Base-by-base conservation (phyloP, 2,888 invertebrate genomes). In the Tetanocera ferruginea region DNA sequence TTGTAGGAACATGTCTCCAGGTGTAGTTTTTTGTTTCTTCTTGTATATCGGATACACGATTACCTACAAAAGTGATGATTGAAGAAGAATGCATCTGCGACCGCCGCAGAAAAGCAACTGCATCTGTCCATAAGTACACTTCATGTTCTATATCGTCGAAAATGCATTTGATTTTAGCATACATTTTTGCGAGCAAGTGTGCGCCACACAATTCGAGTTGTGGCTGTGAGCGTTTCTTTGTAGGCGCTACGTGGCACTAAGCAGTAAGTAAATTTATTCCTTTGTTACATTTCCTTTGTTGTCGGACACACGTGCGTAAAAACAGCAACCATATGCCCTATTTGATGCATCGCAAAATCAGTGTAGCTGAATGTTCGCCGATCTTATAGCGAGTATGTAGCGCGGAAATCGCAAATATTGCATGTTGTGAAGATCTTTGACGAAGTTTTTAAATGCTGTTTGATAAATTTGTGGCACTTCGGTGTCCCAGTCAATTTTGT, bases 1-100 rank as follows among this genome's bases (percentile, higher is more conserved):
- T 73, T 31, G 76, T 80, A 25, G 75, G 77, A 3, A 76, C 73
- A 51, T 79, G 78, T 4, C 60, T 77, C 77, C 77, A 81, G n/a
- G 6, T 55, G 34, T 64, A 79, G 51, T 67, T 49, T 64, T 25
- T 34, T 51, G 76, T 80, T 31, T 70, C 31, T 64, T 79, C 66
- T 76, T 74, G 76, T 0, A 75, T 77, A 17, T 73, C 79, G 11
- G 73, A 77, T 6, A 74, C 64, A 49, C 76, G 69, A 57, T 72
- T 80, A 49, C 64, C 77, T 31, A 80, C 79, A 19, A 76, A 79
- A 3, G 73, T 79, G 8, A 67, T 34, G 0, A 79, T n/a, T 23
- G 67, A 72, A 66, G 69, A 76, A 49, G 73, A 76, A 52, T 79
- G 77, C 11, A 71, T 70, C 71, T 76, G 64, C 23, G 77, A 8